These are phyloP conservation scores for Rhizomys pruinosus DNA, from an alignment of 2,113 vertebrate genomes.

Conservation along the genomic window DNA sequence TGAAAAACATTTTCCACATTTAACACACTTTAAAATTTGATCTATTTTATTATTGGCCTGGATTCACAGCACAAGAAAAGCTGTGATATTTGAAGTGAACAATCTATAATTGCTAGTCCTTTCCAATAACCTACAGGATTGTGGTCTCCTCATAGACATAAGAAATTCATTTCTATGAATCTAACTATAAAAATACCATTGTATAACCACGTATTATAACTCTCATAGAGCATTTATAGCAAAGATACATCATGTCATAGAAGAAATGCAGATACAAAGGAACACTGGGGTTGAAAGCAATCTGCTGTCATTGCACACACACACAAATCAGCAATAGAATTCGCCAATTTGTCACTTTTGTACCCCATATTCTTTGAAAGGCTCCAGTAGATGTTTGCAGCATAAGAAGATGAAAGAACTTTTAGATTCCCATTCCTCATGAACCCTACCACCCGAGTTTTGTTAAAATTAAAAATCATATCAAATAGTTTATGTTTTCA, in stretches of 20 bases:
- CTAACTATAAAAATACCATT: slow-evolving; percentile 12
- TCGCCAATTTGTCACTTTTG: slow-evolving; percentile 52
- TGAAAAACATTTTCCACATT: slow-evolving; percentile 37
- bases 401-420: neutral
- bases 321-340: neutral
- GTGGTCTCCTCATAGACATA: neutral
- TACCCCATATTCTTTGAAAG: neutral
- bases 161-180: slow-evolving; percentile 64
- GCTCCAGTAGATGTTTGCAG: slow-evolving; percentile 25
- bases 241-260: slow-evolving; percentile 22
- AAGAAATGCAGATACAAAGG: slow-evolving; percentile 29
- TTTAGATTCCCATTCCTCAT: slow-evolving; percentile 20
- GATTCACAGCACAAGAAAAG: slow-evolving; percentile 40
- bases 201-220: neutral
- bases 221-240: slow-evolving; percentile 2
- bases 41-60: neutral
- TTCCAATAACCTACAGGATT: slow-evolving; percentile 36
- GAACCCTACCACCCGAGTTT: slow-evolving; percentile 32
- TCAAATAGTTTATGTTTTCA: slow-evolving; percentile 1
- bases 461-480: neutral
- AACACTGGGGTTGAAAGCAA: neutral
- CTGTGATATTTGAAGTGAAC: slow-evolving; percentile 14
- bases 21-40: slow-evolving; percentile 40
- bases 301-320: neutral
- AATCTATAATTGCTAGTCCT: slow-evolving; percentile 66